Base-by-base conservation (phyloP, 1,140 invertebrate genomes). In the Gryon sp. region DNA sequence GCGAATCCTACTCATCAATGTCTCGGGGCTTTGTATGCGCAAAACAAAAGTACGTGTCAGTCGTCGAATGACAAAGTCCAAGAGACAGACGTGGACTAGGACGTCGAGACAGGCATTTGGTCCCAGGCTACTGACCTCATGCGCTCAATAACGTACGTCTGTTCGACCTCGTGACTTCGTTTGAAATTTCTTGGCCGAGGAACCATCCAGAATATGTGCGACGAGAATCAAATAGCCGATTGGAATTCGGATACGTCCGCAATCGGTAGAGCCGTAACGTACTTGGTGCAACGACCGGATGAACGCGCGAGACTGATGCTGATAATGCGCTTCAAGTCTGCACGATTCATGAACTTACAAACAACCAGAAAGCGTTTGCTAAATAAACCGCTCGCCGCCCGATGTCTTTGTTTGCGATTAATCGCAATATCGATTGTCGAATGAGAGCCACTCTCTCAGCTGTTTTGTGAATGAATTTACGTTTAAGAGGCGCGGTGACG, bases 91-190 rank as follows among this genome's bases (percentile, higher is more conserved):
- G 55, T 62, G 60, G 53, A 57, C 63, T 55, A 52, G 34, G 59
- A 70, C 76, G n/a, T n/a, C n/a, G n/a, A n/a, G n/a, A n/a, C n/a
- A 20, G 50, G 48, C 62, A 70, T 66, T 85, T 80, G 69, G 80
- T 50, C 36, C 52, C 30, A 81, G 68, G 79, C 78, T 79, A 76
- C 41, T 84, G 84, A 86, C 84, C 84, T 79, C 82, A 80, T 87
- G 84, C 57, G 75, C 84, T 75, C 80, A 80, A 85, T 86, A 83
- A 57, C 69, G 65, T 28, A 52, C 41, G 40, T 30, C 30, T 53
- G 40, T 52, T 53, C 55, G 83, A 72, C 83, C 83, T 80, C 75
- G 74, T 83, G 46, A 80, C 83, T 84, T 75, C 80, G 70, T 83
- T 82, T 73, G 45, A 12, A 62, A 41, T n/a, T n/a, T n/a, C n/a